Percentiles rank a stretch among this genome's conserved stretches.
Evolutionary conservation across 2,797 vertebrate species (phyloP).

Genomic region (Sebastes trivittatus): DNA sequence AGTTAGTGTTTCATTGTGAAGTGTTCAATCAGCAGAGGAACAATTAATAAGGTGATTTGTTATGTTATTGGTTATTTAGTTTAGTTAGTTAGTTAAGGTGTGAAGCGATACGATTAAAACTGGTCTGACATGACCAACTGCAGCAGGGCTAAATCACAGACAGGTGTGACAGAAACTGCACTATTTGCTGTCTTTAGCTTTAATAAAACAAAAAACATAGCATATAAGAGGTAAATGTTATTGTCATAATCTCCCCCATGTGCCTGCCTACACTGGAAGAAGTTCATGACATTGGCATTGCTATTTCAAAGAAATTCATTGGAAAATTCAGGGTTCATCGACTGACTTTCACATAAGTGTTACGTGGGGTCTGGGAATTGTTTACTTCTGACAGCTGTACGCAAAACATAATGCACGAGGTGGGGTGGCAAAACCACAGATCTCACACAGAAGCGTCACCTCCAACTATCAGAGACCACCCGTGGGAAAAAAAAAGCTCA

Average conservation of each 20-base stretch:
- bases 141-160: neutral
- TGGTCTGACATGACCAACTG: neutral
- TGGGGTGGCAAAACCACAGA: conserved; percentile 31
- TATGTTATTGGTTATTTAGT: neutral
- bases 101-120: neutral
- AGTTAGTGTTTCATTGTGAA: neutral
- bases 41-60: neutral
- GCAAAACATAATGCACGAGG: neutral
- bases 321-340: neutral
- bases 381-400: conserved; percentile 18
- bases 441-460: neutral
- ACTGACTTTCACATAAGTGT: neutral
- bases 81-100: neutral
- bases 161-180: neutral
- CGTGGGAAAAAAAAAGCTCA: conserved; percentile 3
- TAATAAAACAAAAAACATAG: neutral
- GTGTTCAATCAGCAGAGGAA: neutral
- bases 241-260: neutral
- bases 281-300: neutral
- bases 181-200: neutral
- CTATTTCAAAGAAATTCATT: neutral
- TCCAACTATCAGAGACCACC: conserved; percentile 34
- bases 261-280: neutral
- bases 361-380: neutral
- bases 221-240: neutral